Base-by-base conservation (phyloP, 2,888 invertebrate species). In the Lobophora halterata region DNA sequence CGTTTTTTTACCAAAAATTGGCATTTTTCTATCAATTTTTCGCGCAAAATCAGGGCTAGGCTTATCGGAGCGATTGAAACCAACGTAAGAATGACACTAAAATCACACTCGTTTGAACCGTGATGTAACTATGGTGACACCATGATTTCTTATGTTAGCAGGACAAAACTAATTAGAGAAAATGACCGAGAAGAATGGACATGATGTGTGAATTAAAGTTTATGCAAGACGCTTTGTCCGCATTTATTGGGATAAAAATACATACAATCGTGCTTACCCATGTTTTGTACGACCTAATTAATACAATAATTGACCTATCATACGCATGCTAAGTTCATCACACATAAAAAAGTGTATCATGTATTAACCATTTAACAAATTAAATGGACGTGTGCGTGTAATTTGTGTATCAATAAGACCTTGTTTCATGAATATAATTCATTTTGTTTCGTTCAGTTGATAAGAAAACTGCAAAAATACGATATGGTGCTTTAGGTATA, bases 61-160 rank as follows among this genome's bases (percentile, higher is more conserved):
- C 19, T 23, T n/a, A n/a, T n/a, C 25, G 36, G 11, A 35, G 27
- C 45, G 33, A 30, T 34, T 40, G 33, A 38, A 37, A 26, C 37
- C 24, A 33, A 28, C 17, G 43, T 37, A 41, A 28, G 43, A 28
- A 35, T 39, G 27, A 37, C 46, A 53, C 52, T 61, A 60, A 60
- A 70, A 64, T 66, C 65, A 61, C 50, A 65, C 59, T 60, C 23
- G 37, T 40, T 52, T 42, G 40, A 38, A 51, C 46, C 53, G 65
- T 77, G 74, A 78, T 63, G 76, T 72, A 65, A 75, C 47, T 40
- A 42, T 68, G 55, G 48, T 56, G 70, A 54, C 61, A 65, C 76
- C 62, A 66, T 47, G 32, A 42, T 52, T 65, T 43, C 28, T 33
- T 40, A 25, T 26, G 42, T 58, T 53, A 38, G 44, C 41, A 53